Evolutionary conservation across 2,113 vertebrate species (phyloP).

Genomic region (Trogon surrucura): DNA sequence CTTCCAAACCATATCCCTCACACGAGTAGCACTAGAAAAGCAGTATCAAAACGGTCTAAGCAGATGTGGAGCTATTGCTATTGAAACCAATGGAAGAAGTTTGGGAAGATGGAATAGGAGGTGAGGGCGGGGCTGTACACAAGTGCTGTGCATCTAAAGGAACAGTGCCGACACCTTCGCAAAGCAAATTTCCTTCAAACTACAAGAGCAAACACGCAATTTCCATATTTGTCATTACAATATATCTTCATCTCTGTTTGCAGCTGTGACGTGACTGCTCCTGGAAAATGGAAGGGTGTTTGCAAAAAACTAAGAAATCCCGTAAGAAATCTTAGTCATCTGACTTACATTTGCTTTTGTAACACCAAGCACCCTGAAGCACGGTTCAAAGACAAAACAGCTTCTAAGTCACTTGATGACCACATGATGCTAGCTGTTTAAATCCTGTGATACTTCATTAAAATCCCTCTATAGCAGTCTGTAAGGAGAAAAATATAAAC

Average conservation of each 20-base stretch:
- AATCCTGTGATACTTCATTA: not conserved
- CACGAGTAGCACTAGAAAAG: not conserved
- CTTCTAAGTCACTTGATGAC: not conserved
- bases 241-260: not conserved
- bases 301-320: not conserved
- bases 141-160: not conserved
- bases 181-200: not conserved
- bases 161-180: not conserved
- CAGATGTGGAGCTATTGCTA: not conserved
- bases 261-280: not conserved
- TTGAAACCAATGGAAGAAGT: not conserved
- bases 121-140: not conserved
- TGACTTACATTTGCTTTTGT: constrained; percentile 18
- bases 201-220: not conserved
- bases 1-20: not conserved
- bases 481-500: not conserved
- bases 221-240: not conserved
- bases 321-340: not conserved
- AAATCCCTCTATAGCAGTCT: not conserved
- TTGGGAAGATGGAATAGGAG: not conserved
- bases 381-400: not conserved
- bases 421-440: not conserved
- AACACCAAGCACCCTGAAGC: not conserved
- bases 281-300: not conserved
- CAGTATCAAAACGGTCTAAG: not conserved